Evolutionary conservation across 2,113 vertebrate genomes (phyloP).

Genomic region (Plotosus lineatus): DNA sequence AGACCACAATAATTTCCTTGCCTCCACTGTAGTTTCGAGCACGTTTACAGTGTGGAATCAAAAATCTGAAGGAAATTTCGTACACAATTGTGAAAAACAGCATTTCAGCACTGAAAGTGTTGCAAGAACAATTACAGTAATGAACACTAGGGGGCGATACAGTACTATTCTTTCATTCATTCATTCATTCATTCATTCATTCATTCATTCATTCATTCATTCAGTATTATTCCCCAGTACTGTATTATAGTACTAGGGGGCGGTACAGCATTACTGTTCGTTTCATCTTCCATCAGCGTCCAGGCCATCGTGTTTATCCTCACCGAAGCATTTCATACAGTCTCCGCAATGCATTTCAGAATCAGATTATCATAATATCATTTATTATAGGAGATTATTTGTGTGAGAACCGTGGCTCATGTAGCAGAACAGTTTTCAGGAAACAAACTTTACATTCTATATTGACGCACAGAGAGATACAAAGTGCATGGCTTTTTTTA

Average conservation of each 20-base stretch:
- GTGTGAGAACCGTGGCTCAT: constrained; percentile 3
- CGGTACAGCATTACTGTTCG: constrained; percentile 42
- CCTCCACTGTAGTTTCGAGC: background rate
- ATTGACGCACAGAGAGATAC: constrained; percentile 31
- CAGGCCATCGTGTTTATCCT: background rate
- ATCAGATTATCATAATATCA: background rate
- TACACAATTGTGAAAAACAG: background rate
- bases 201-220: too few relatives aligned
- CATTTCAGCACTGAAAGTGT: background rate
- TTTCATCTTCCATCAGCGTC: background rate
- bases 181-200: too few relatives aligned
- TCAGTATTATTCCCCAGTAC: too few relatives aligned
- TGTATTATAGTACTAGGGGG: too few relatives aligned
- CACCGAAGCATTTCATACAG: background rate
- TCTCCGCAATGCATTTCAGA: background rate
- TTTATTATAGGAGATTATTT: background rate
- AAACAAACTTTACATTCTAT: constrained; percentile 7
- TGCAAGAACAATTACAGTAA: background rate
- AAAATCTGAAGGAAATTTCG: background rate
- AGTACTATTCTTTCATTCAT: background rate
- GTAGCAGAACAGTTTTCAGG: constrained; percentile 24
- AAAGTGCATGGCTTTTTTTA: constrained; percentile 49
- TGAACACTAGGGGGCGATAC: constrained; percentile 61
- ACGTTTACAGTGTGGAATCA: background rate
- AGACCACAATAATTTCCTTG: background rate